Evolutionary conservation across 2,797 vertebrate species (phyloP), one percentile per base, ranked within the genome.

Genomic region (Mallotus villosus): DNA sequence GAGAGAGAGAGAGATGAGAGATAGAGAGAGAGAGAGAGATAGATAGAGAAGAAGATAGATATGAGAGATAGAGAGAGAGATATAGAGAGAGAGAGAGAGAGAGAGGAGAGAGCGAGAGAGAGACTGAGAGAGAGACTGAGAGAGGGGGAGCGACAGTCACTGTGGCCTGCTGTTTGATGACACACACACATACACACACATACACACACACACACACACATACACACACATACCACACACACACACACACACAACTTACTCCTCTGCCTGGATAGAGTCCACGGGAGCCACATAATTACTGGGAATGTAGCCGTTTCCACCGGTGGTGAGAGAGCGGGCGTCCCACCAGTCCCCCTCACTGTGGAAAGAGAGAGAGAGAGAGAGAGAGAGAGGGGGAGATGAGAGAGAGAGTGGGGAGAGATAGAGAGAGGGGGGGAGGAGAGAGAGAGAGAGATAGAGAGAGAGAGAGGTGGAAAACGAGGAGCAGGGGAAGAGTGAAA

Each of bases 301-400:
- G 88, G 97, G 97, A 90, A 99, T 99, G 90, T 96, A 99, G 81
- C 97, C 97, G 0, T 95, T 97, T 86, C 95, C 93, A 17, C 97
- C 97, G 3, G 96, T 97, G 75, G 95, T 95, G 89, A 99, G 87
- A 32, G 97, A 98, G 57, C 96, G 95, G 24, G 96, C 97, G 55
- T 99, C 97, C 97, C 97, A 99, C 97, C 97, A 99, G 78, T 99
- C 97, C 71, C 97, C 97, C 93, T 99, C 97, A 83, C 97, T 99
- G 90, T 3, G 87, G 82, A 81, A 78, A 84, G 0, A 84, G 62
- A 91, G 55, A 82, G 32, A 83, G 53, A 85, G 67, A 67, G 82
- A 65, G 76, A 69, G 27, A 74, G 66, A 80, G 55, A 11, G 63
- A 37, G 37, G 16, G 63, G 59, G 63, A 37, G 63, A 21, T 21